phyloP scores from a whole-genome alignment of 1,140 invertebrate genomes.

The Nebria ingens region DNA sequence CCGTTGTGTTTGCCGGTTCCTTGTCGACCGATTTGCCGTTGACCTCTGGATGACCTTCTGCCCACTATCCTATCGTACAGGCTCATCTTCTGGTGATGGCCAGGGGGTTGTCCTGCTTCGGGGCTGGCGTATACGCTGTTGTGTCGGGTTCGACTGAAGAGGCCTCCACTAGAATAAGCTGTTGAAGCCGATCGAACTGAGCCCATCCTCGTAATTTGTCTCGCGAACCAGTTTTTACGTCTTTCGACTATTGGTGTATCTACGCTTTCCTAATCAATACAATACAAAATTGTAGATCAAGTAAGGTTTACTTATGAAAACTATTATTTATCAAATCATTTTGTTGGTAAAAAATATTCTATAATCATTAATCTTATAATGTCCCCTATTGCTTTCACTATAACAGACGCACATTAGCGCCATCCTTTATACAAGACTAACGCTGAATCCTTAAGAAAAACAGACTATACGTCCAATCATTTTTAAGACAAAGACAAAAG shows the following conservation, averaged over 20 bases:
- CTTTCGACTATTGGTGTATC: conserved; percentile 74
- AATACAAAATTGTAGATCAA: conserved; percentile 12
- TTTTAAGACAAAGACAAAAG: too few species aligned
- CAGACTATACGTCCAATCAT: too few species aligned
- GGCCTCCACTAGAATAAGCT: conserved; percentile 67
- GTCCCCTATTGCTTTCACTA: too few species aligned
- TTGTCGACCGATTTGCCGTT: conserved; percentile 30
- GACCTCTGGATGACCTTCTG: conserved; percentile 60
- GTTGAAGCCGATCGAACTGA: conserved; percentile 72
- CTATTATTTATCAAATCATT: background rate
- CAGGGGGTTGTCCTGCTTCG: conserved; percentile 46
- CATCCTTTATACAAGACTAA: too few species aligned
- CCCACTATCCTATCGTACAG: conserved; percentile 70
- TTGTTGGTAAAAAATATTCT: conserved; percentile 11
- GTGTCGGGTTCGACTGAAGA: conserved; percentile 48
- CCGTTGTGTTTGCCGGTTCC: conserved; percentile 54
- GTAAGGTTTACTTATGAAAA: conserved; percentile 10
- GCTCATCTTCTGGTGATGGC: conserved; percentile 55
- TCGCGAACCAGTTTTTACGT: conserved; percentile 76
- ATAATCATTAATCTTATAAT: too few species aligned
- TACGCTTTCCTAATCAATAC: conserved; percentile 60
- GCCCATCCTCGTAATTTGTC: conserved; percentile 73
- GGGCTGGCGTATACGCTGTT: conserved; percentile 67
- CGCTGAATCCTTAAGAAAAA: too few species aligned
- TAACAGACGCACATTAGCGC: too few species aligned